Evolutionary conservation across 2,797 vertebrate species (phyloP).

Genomic region (Oreochromis grahami): DNA sequence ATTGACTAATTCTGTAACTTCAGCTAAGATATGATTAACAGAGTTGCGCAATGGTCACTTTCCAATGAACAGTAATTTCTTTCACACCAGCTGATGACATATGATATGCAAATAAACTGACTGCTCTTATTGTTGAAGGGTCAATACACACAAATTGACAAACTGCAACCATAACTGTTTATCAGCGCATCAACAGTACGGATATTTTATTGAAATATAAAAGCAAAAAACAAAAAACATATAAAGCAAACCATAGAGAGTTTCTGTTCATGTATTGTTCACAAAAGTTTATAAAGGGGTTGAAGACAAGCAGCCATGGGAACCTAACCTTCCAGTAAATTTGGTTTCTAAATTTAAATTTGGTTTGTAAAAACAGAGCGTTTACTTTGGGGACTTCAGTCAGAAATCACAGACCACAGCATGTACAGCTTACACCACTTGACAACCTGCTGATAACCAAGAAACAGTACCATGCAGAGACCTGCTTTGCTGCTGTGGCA

Average conservation of each 20-base stretch:
- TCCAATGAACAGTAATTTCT: neutral
- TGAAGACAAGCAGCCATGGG: neutral
- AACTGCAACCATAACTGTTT: neutral
- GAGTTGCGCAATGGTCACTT: neutral
- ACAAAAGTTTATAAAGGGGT: neutral
- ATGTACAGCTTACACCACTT: neutral
- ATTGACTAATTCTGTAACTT: neutral
- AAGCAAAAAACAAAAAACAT: neutral
- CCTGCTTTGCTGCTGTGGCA: neutral
- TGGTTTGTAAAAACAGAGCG: neutral
- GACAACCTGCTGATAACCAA: neutral
- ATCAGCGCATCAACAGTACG: neutral
- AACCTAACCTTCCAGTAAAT: neutral
- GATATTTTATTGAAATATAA: slow-evolving; percentile 12
- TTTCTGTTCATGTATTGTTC: neutral
- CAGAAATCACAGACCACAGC: neutral
- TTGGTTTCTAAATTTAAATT: neutral
- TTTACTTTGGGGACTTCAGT: neutral
- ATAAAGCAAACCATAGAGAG: neutral
- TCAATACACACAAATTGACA: neutral
- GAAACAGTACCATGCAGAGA: slow-evolving; percentile 1
- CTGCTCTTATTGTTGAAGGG: neutral
- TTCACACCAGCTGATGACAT: neutral
- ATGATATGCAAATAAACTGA: neutral
- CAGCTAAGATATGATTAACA: neutral